Evolutionary conservation across 2,797 vertebrate genomes (phyloP), one percentile per base, ranked within the genome.

Genomic region (Darevskia nairensis): DNA sequence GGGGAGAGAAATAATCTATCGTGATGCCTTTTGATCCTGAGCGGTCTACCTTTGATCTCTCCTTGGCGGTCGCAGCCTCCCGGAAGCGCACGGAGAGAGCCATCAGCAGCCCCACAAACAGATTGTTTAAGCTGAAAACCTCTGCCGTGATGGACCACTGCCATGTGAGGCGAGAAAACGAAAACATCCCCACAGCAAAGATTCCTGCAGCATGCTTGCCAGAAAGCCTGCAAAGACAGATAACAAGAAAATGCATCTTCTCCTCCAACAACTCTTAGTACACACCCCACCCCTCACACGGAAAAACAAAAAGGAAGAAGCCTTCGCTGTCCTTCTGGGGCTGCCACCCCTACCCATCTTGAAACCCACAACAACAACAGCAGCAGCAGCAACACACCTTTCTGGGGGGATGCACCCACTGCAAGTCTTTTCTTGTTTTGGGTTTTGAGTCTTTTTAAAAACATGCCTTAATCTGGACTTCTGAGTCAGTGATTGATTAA

Each of bases 121-220:
- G 96, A 98, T 99, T 99, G 98, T 99, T 99, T 94, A 99, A 98
- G 94, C 98, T 98, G 92, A 99, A 99, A 96, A 99, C 99, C 97
- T 99, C 99, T 0, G 98, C 98, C 86, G 98, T 93, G 94, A 98
- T 96, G 92, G 99, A 98, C 99, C 99, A 99, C 96, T 99, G 98
- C 98, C 99, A 99, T 95, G 97, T 98, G 90, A 99, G 98, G 92
- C 98, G 98, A 94, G 98, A 99, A 93, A 98, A 97, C 17, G 98
- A 98, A 93, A 99, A 99, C 93, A 98, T 96, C 86, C 99, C 98
- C 93, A 98, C 98, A 93, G 98, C 98, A 96, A 99, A 97, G 89
- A 98, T 97, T 81, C 98, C 98, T 94, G 98, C 98, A 46, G 98
- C 98, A 91, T 95, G 97, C 2, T 98, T 98, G 95, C 98, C 98